phyloP scores from a whole-genome alignment of 2,888 invertebrate species.

The Odontomyia ornata region DNA sequence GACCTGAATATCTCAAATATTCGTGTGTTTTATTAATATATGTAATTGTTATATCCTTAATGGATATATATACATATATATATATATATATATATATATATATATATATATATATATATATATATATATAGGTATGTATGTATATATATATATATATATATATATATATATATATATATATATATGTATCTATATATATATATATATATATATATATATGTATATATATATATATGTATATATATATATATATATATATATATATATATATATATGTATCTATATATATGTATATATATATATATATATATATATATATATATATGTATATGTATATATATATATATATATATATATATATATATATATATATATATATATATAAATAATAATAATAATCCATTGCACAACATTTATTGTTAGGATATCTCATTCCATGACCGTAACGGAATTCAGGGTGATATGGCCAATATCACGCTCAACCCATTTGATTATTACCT shows the following conservation, averaged over 20 bases:
- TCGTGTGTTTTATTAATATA: background rate
- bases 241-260: background rate
- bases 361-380: background rate
- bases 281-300: background rate
- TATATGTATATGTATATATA: background rate
- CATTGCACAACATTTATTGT: too few relatives aligned
- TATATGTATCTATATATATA: too few relatives aligned
- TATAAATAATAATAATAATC: too few relatives aligned
- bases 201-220: background rate
- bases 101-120: background rate
- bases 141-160: background rate
- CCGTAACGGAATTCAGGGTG: too few relatives aligned
- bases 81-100: slow-evolving; percentile 4
- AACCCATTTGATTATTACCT: too few relatives aligned
- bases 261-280: background rate
- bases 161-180: background rate
- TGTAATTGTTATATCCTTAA: background rate
- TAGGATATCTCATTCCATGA: too few relatives aligned
- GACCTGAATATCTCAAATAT: too few relatives aligned
- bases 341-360: slow-evolving; percentile 10
- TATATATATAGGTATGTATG: background rate
- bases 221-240: background rate
- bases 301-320: background rate
- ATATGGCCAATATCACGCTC: too few relatives aligned
- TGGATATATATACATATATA: slow-evolving; percentile 19